Evolutionary conservation across 2,113 vertebrate genomes (phyloP).

Genomic region (Atractosteus spatula): DNA sequence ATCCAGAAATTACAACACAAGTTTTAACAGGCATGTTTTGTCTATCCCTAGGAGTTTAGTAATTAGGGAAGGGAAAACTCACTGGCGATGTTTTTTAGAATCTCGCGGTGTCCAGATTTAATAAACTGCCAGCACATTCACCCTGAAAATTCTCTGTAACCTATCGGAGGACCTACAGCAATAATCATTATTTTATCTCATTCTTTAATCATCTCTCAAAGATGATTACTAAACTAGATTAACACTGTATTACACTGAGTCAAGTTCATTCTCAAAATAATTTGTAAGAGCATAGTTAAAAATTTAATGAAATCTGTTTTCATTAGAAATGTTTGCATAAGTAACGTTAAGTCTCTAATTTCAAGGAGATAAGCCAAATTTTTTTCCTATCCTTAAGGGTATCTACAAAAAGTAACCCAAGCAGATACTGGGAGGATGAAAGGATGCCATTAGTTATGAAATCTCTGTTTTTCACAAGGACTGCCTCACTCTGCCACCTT

Average conservation of each 20-base stretch:
- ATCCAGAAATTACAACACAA: constrained; percentile 85
- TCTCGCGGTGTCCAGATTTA: constrained; percentile 19
- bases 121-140: constrained; percentile 15
- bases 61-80: constrained; percentile 56
- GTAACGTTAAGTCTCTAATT: constrained; percentile 14
- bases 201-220: no score
- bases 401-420: constrained; percentile 56
- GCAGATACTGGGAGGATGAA: constrained; percentile 61
- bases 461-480: constrained; percentile 51
- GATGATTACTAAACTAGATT: no score
- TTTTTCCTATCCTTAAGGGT: constrained; percentile 61
- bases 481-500: constrained; percentile 30
- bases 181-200: no score
- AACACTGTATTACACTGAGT: no score
- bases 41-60: constrained; percentile 65
- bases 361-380: constrained; percentile 37
- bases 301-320: no score
- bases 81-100: constrained; percentile 64
- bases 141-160: not conserved
- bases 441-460: constrained; percentile 54
- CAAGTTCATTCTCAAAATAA: no score
- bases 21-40: constrained; percentile 79
- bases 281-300: no score
- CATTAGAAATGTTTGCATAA: no score
- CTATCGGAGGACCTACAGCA: no score